Percentiles rank a stretch among this genome's conserved stretches.
Conservation (phyloP, 2,888 invertebrate genomes). For the Dicranocentrus wangi region DNA sequence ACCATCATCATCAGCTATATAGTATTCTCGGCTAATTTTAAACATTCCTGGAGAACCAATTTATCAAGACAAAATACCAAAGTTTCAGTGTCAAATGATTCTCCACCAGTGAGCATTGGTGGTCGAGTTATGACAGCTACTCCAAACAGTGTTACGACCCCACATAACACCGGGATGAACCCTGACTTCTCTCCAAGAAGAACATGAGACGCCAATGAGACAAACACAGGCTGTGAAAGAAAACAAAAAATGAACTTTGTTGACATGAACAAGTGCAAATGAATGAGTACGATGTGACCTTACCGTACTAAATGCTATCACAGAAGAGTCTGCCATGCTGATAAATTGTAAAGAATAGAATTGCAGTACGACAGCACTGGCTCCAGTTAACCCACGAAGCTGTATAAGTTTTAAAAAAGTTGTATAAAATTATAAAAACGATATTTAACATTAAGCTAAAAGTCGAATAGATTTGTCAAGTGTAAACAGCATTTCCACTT, state of each 20-base stretch:
- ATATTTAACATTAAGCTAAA: no score
- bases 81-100: constrained; percentile 64
- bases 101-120: constrained; percentile 68
- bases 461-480: constrained; percentile 7
- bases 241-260: no score
- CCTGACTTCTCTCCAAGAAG: constrained; percentile 70
- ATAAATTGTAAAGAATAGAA: constrained; percentile 69
- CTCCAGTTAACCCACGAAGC: neutral
- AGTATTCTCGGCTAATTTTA: no score
- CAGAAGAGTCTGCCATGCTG: constrained; percentile 67
- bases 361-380: constrained; percentile 66
- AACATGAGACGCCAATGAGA: constrained; percentile 58
- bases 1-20: no score
- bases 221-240: constrained; percentile 40
- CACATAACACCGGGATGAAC: constrained; percentile 65
- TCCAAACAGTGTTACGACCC: constrained; percentile 64
- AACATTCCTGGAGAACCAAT: no score
- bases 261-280: no score
- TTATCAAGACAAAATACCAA: no score
- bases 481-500: constrained; percentile 26
- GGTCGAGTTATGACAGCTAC: constrained; percentile 69
- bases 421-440: neutral
- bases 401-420: neutral
- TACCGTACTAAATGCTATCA: constrained; percentile 66
- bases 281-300: no score